These are phyloP conservation scores for Thunnus thynnus DNA, from an alignment of 2,113 vertebrate genomes.

Conservation along the genomic window DNA sequence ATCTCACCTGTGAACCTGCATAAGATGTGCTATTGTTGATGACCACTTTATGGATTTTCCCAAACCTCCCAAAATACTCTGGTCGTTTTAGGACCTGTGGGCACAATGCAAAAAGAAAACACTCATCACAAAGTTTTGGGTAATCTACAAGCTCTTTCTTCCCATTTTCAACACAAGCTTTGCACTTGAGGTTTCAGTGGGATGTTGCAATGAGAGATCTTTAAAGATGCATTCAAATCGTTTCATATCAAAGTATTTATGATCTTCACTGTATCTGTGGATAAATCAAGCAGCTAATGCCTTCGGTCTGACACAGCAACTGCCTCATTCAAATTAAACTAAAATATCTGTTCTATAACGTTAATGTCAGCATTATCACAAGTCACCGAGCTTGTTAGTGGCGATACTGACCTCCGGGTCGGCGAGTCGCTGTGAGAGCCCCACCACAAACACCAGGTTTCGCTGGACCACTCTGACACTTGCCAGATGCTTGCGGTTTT, in stretches of 20 bases:
- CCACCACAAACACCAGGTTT: slow-evolving; percentile 99
- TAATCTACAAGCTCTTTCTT: not conserved
- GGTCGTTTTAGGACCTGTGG: slow-evolving; percentile 97
- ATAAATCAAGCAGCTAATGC: not conserved
- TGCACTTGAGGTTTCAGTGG: not conserved
- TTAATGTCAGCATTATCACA: slow-evolving; percentile 8
- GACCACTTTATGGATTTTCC: slow-evolving; percentile 99
- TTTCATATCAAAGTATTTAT: not conserved
- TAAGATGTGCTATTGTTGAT: slow-evolving; percentile 99
- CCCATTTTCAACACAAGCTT: not conserved
- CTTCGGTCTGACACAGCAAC: not conserved
- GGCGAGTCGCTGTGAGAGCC: slow-evolving; percentile 96
- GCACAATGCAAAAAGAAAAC: slow-evolving; percentile 56
- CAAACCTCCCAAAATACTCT: slow-evolving; percentile 99
- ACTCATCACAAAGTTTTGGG: not conserved
- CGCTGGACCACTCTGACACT: slow-evolving; percentile 98
- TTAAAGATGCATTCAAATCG: not conserved
- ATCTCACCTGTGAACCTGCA: slow-evolving; percentile 97
- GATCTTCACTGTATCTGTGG: not conserved
- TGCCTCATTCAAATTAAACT: not conserved
- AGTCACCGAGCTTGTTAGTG: not conserved
- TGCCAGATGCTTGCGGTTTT: slow-evolving; percentile 98
- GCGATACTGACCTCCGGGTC: slow-evolving; percentile 92
- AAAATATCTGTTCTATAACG: slow-evolving; percentile 14
- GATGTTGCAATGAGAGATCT: not conserved